phyloP scores from a whole-genome alignment of 2,797 vertebrate genomes.

The Gymnodraco acuticeps region DNA sequence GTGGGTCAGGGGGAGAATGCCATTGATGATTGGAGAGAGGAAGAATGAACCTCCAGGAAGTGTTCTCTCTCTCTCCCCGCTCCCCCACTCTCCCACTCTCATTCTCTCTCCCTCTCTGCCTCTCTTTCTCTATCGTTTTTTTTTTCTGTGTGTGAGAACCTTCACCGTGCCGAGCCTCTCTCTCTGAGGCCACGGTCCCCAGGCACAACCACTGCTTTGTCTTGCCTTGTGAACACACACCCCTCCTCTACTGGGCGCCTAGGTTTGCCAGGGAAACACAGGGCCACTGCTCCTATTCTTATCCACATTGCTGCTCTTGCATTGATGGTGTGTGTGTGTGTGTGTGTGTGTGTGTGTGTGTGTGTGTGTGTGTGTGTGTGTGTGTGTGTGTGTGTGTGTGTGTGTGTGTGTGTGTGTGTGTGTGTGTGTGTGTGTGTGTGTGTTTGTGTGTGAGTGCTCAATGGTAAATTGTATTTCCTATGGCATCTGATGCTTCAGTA shows the following conservation, averaged over 20 bases:
- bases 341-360: conserved; percentile 4
- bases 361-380: conserved; percentile 34
- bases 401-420: background rate
- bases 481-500: conserved; percentile 42
- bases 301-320: conserved; percentile 76
- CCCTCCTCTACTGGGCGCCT: conserved; percentile 79
- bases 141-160: conserved; percentile 85
- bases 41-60: conserved; percentile 89
- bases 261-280: conserved; percentile 81
- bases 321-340: conserved; percentile 39
- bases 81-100: conserved; percentile 69
- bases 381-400: conserved; percentile 27
- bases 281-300: conserved; percentile 79
- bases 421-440: conserved; percentile 11
- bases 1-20: conserved; percentile 86
- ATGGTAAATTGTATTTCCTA: conserved; percentile 64
- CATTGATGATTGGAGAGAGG: conserved; percentile 88
- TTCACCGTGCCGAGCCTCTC: conserved; percentile 81
- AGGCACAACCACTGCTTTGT: conserved; percentile 89
- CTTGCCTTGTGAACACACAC: conserved; percentile 85
- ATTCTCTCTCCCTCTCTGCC: conserved; percentile 68
- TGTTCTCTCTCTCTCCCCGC: conserved; percentile 73
- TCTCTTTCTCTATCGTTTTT: conserved; percentile 51
- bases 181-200: conserved; percentile 84
- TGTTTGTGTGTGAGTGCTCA: conserved; percentile 45